These are phyloP conservation scores for Enteromius trimaculatus DNA, from an alignment of 2,797 vertebrate species.

Conservation along the genomic window DNA sequence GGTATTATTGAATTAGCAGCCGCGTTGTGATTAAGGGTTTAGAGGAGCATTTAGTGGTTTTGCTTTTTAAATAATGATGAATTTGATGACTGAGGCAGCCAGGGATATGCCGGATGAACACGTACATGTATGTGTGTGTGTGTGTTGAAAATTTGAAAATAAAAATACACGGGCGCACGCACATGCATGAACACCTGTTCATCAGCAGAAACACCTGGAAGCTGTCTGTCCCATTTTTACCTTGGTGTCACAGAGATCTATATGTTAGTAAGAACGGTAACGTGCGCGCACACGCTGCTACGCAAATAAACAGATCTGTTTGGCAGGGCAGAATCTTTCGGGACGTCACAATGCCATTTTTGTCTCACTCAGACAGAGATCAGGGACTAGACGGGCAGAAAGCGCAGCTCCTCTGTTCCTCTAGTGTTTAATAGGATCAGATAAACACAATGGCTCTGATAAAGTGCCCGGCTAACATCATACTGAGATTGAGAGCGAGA, in stretches of 20 bases:
- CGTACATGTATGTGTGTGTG: not conserved
- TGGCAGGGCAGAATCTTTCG: not conserved
- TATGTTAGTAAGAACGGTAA: constrained; percentile 19
- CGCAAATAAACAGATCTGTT: constrained; percentile 22
- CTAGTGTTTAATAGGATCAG: constrained; percentile 77
- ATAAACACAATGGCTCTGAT: constrained; percentile 78
- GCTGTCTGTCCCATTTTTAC: constrained; percentile 45
- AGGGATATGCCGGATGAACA: constrained; percentile 1
- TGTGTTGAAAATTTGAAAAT: constrained; percentile 14
- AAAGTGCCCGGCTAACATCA: constrained; percentile 68
- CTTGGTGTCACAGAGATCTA: constrained; percentile 43
- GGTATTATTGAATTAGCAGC: constrained; percentile 54
- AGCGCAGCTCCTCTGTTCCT: constrained; percentile 73
- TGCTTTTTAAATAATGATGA: constrained; percentile 45
- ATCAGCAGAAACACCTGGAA: constrained; percentile 51
- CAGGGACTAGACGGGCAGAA: constrained; percentile 62
- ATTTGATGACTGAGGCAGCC: constrained; percentile 36
- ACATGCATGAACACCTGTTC: constrained; percentile 52
- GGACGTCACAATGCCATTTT: constrained; percentile 73
- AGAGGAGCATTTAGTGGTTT: constrained; percentile 47
- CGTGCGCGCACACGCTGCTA: not conserved
- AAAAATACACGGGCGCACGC: constrained; percentile 34
- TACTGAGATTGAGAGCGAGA: constrained; percentile 55
- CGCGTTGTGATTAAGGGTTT: constrained; percentile 46
- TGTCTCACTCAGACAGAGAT: constrained; percentile 11